Evolutionary conservation across 2,113 vertebrate species (phyloP).

Genomic region (Antechinus stuartii): DNA sequence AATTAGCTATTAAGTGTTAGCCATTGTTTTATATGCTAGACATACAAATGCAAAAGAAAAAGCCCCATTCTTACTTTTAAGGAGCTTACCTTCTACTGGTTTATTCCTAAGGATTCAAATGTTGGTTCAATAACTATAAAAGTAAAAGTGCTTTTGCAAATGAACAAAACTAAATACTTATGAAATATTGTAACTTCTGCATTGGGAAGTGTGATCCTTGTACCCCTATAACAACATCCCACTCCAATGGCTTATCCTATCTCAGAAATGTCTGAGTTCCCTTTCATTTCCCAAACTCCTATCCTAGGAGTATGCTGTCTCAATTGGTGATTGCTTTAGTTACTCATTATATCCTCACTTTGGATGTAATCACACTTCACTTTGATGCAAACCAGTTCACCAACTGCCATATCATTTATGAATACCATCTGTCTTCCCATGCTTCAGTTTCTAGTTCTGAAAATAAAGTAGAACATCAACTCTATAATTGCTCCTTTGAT

Average conservation of each 20-base stretch:
- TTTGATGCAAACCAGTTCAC: background rate
- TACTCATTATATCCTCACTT: background rate
- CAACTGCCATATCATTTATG: background rate
- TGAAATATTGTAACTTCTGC: background rate
- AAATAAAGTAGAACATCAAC: background rate
- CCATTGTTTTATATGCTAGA: background rate
- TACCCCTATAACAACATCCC: background rate
- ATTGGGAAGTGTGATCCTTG: background rate
- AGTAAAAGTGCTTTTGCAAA: background rate
- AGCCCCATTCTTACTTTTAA: background rate
- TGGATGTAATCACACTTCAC: background rate
- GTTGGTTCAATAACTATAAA: background rate
- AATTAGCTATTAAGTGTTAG: background rate
- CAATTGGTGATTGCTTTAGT: background rate
- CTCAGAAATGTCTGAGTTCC: background rate
- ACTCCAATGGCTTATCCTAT: background rate
- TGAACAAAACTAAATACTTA: background rate
- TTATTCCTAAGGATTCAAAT: background rate
- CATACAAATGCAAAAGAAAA: background rate
- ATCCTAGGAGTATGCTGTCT: background rate
- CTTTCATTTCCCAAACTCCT: background rate
- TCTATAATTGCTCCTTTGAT: background rate
- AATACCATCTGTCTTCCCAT: background rate
- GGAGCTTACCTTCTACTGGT: background rate
- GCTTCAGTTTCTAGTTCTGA: background rate